Percentiles rank a stretch among this genome's conserved stretches.
phyloP scores from a whole-genome alignment of 2,888 invertebrate genomes.

The Lasioglossum leucozonium region DNA sequence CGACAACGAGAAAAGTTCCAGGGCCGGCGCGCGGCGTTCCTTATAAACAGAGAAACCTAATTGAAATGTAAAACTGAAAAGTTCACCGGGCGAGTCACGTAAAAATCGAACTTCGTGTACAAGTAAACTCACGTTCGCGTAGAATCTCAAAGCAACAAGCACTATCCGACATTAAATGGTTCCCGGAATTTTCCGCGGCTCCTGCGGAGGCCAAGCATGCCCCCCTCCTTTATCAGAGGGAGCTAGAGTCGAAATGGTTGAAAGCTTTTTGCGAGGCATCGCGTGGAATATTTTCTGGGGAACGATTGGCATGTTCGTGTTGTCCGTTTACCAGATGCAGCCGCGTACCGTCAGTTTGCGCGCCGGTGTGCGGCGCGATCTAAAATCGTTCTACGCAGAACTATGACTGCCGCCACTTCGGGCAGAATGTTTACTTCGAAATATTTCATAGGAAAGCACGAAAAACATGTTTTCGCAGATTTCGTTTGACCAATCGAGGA shows the following conservation, averaged over 20 bases:
- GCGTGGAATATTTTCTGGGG: slow-evolving; percentile 52
- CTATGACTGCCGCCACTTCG: neutral
- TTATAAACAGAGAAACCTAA: neutral
- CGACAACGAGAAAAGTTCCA: no score
- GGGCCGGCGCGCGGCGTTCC: no score
- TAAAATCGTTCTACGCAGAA: neutral
- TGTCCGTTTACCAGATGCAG: slow-evolving; percentile 48
- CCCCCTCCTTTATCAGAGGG: slow-evolving; percentile 28
- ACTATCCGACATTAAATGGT: slow-evolving; percentile 48
- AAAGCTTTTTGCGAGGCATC: slow-evolving; percentile 67
- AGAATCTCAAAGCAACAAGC: neutral
- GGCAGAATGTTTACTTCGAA: neutral
- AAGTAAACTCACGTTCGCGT: neutral
- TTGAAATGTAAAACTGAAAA: neutral
- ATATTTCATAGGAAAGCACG: neutral
- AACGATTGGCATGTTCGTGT: slow-evolving; percentile 64
- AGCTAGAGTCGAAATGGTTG: slow-evolving; percentile 59
- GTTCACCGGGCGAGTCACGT: neutral
- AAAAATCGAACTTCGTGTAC: neutral
- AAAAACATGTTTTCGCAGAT: neutral
- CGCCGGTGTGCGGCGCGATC: neutral
- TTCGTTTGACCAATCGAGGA: neutral
- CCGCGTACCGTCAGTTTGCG: neutral
- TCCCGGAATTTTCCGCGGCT: slow-evolving; percentile 36
- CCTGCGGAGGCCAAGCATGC: slow-evolving; percentile 2